Percentiles rank a stretch among this genome's conserved stretches.
These are phyloP conservation scores for Helicoverpa assulta DNA, from an alignment of 2,888 invertebrate species.

Conservation along the genomic window DNA sequence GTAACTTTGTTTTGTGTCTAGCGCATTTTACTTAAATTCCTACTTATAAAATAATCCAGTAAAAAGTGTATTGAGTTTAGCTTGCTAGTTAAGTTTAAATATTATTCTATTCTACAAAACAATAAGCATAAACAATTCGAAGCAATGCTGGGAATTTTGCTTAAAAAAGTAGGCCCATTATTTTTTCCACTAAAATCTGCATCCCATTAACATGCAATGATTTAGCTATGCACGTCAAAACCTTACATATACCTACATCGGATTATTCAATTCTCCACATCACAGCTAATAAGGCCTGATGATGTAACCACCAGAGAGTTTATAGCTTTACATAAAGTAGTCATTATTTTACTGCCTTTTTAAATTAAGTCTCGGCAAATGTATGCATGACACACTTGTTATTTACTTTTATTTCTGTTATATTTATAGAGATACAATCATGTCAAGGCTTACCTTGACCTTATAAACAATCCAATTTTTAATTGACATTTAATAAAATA, in stretches of 20 bases:
- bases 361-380: neutral
- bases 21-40: too few species aligned
- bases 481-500: neutral
- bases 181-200: too few species aligned
- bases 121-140: too few species aligned
- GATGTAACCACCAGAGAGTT: conserved; percentile 25
- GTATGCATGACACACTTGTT: neutral
- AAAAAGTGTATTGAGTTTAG: neutral
- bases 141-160: too few species aligned
- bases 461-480: neutral
- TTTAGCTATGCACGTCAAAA: too few species aligned
- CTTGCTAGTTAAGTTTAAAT: too few species aligned
- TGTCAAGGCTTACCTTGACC: neutral
- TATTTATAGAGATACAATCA: neutral
- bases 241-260: conserved; percentile 5
- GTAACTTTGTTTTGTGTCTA: neutral
- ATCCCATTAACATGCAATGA: too few species aligned
- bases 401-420: neutral
- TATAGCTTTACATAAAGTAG: neutral
- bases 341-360: conserved; percentile 7
- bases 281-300: conserved; percentile 21
- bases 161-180: too few species aligned
- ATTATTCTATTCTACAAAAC: too few species aligned
- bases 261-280: conserved; percentile 10
- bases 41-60: neutral